These are phyloP conservation scores for Antheraea assamensis DNA, from an alignment of 2,888 invertebrate genomes.

Conservation along the genomic window DNA sequence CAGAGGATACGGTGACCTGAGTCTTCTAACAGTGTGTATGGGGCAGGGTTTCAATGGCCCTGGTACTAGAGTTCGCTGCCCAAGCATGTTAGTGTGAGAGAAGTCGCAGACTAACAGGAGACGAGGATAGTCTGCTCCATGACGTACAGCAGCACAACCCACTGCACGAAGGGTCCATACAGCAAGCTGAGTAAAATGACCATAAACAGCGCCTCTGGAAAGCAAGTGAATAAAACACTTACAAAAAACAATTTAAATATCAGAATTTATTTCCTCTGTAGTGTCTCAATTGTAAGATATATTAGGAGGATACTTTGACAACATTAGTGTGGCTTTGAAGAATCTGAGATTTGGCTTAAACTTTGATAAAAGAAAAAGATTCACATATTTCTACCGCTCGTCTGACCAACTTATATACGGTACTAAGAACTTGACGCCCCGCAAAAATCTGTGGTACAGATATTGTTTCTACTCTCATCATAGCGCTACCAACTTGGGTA, in stretches of 20 bases:
- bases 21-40: slow-evolving; percentile 46
- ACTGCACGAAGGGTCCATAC: slow-evolving; percentile 69
- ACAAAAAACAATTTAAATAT: not conserved
- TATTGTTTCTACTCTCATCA: too few relatives aligned
- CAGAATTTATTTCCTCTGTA: too few relatives aligned
- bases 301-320: too few relatives aligned
- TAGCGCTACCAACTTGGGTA: too few relatives aligned
- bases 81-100: slow-evolving; percentile 77
- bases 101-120: slow-evolving; percentile 73
- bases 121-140: slow-evolving; percentile 50
- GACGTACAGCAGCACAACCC: slow-evolving; percentile 68
- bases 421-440: too few relatives aligned
- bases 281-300: too few relatives aligned
- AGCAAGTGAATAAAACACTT: not conserved
- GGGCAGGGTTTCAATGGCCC: slow-evolving; percentile 59
- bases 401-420: too few relatives aligned
- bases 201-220: slow-evolving; percentile 65
- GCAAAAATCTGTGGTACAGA: too few relatives aligned
- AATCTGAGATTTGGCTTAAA: too few relatives aligned
- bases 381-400: too few relatives aligned
- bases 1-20: slow-evolving; percentile 51
- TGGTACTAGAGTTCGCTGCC: slow-evolving; percentile 59
- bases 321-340: too few relatives aligned
- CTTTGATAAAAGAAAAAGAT: too few relatives aligned
- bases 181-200: slow-evolving; percentile 73